phyloP scores from a whole-genome alignment of 2,113 vertebrate genomes.

The Brachypodius melanocephalos region DNA sequence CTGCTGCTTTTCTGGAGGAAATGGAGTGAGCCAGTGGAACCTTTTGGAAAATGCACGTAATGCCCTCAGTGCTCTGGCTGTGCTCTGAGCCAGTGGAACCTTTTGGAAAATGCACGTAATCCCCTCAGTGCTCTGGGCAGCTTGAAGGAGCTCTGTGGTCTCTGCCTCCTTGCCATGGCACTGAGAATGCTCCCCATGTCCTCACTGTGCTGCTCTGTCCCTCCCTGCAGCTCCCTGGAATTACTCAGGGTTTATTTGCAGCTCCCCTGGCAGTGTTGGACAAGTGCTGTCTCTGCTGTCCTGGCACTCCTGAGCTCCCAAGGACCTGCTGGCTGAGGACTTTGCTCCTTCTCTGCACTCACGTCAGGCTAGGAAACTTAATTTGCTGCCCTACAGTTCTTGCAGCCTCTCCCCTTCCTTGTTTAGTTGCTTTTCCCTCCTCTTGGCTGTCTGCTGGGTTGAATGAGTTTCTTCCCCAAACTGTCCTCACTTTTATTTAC shows the following conservation, averaged over 20 bases:
- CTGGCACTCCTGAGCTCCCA: background rate
- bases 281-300: background rate
- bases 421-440: background rate
- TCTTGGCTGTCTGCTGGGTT: background rate
- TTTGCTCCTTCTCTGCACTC: background rate
- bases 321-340: background rate
- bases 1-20: background rate
- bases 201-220: background rate
- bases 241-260: background rate
- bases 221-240: background rate
- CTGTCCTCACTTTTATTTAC: background rate
- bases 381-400: background rate
- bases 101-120: background rate
- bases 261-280: background rate
- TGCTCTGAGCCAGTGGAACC: background rate
- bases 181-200: accelerated
- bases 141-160: background rate
- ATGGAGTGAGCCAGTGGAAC: background rate
- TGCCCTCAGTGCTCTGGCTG: background rate
- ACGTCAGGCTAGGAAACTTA: background rate
- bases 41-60: background rate
- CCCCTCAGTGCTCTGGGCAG: background rate
- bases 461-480: background rate
- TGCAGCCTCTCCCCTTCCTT: background rate
- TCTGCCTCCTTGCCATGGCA: background rate